Evolutionary conservation across 2,113 vertebrate species (phyloP), one percentile per base, ranked within the genome.

Genomic region (Gallinago undulata): DNA sequence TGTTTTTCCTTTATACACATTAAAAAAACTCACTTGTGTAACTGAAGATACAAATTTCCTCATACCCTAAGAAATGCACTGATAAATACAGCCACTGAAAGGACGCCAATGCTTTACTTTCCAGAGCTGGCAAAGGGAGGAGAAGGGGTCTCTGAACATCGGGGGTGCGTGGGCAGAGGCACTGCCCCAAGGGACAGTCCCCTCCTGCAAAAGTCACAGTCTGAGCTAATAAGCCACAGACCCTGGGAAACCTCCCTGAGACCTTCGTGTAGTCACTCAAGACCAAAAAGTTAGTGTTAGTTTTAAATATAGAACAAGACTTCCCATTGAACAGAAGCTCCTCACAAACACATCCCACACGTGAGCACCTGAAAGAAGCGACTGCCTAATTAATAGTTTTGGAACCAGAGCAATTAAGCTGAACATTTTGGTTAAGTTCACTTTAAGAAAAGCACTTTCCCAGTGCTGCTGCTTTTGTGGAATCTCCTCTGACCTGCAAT

Each of bases 61-160:
- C n/a, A 0, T 15, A 25, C 11, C 15, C 1, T 15, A 37, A 37
- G 55, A 53, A 59, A 73, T 17, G 30, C 37, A 15, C 21, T 27
- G 39, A 51, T 19, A 39, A 57, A 28, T 10, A 5, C 13, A 51
- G 23, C 25, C 11, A 10, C 30, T 39, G 57, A 15, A 31, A 15
- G 47, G 55, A 19, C 13, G 4, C 19, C 53, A 8, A 11, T 0
- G 19, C 33, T 3, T 81, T 30, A 2, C 37, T 70, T 30, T 3
- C 15, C 63, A 30, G 67, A 64, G 35, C 6, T 28, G 11, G 11
- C 33, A 5, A 9, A 9, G 1, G 23, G 75, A 33, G 18, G 55
- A 22, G 56, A 11, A 33, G 33, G 1, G 30, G 9, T 21, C 3
- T 1, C 6, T 3, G 43, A n/a, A 35, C 1, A 13, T 6, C 15